A percentile compares a stretch with the other conserved stretches of the same genome.
Evolutionary conservation across 2,888 invertebrate species (phyloP).

Genomic region (Crematogaster levior): DNA sequence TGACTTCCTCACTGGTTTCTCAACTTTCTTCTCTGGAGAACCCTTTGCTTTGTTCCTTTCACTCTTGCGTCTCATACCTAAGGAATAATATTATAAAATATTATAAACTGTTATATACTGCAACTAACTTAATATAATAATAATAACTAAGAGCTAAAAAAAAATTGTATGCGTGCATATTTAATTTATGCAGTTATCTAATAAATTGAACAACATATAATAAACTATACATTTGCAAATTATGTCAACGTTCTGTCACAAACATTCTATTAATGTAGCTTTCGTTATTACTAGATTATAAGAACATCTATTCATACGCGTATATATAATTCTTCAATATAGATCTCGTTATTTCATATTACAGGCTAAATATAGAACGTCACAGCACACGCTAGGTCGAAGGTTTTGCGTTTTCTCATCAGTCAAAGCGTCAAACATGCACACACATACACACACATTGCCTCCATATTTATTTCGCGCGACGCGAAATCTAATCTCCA

Average conservation of each 20-base stretch:
- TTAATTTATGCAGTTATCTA: not conserved
- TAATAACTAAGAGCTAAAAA: too few species aligned
- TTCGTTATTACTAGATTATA: not conserved
- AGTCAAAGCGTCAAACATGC: slow-evolving; percentile 10
- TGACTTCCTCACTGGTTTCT: slow-evolving; percentile 87
- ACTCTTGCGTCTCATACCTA: slow-evolving; percentile 91
- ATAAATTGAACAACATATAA: not conserved
- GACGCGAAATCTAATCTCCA: slow-evolving; percentile 13
- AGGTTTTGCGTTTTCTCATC: slow-evolving; percentile 34
- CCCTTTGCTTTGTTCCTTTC: slow-evolving; percentile 89
- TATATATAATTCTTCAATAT: not conserved
- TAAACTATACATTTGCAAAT: not conserved
- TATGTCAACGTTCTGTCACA: not conserved
- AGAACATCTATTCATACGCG: not conserved
- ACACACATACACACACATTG: not conserved
- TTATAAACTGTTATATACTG: not conserved
- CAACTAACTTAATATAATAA: slow-evolving; percentile 5
- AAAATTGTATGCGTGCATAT: too few species aligned
- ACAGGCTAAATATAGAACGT: not conserved
- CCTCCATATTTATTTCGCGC: slow-evolving; percentile 41
- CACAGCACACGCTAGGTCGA: not conserved
- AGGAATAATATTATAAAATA: slow-evolving; percentile 13
- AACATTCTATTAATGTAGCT: not conserved
- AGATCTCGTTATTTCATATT: slow-evolving; percentile 7
- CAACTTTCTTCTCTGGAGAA: slow-evolving; percentile 89